Percentiles rank a stretch among this genome's conserved stretches.
phyloP scores from a whole-genome alignment of 2,113 vertebrate species.

The Eptatretus burgeri region DNA sequence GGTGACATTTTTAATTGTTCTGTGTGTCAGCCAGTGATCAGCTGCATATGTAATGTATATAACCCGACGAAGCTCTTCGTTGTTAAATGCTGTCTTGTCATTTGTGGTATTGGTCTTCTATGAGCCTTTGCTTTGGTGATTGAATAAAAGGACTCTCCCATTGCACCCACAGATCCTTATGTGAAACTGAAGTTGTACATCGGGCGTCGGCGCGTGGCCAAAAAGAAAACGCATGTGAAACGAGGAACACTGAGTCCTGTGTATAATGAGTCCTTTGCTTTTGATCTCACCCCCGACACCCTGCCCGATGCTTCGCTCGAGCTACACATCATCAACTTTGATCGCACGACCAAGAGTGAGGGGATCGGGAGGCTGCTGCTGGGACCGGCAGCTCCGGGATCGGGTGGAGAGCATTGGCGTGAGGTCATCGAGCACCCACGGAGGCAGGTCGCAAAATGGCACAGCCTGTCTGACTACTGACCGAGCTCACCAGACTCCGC shows the following conservation, averaged over 20 bases:
- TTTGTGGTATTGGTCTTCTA: too few species aligned
- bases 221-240: conserved; percentile 96
- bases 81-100: too few species aligned
- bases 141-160: too few species aligned
- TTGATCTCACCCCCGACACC: conserved; percentile 63
- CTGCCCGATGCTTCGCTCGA: conserved; percentile 81
- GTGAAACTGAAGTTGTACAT: conserved; percentile 90
- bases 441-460: conserved; percentile 95
- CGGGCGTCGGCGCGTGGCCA: conserved; percentile 72
- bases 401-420: conserved; percentile 82
- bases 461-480: conserved; percentile 35
- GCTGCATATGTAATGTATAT: too few species aligned
- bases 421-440: conserved; percentile 88
- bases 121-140: too few species aligned
- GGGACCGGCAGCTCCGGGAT: conserved; percentile 30
- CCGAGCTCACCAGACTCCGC: too few species aligned
- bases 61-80: too few species aligned
- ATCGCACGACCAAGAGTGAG: conserved; percentile 34
- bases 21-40: too few species aligned
- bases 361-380: conserved; percentile 46
- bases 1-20: too few species aligned
- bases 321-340: conserved; percentile 90
- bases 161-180: conserved; percentile 37
- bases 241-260: conserved; percentile 80
- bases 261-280: conserved; percentile 90